A percentile compares a stretch with the other conserved stretches of the same genome.
Evolutionary conservation across 1,140 invertebrate species (phyloP).

Genomic region (Asbolus verrucosus): DNA sequence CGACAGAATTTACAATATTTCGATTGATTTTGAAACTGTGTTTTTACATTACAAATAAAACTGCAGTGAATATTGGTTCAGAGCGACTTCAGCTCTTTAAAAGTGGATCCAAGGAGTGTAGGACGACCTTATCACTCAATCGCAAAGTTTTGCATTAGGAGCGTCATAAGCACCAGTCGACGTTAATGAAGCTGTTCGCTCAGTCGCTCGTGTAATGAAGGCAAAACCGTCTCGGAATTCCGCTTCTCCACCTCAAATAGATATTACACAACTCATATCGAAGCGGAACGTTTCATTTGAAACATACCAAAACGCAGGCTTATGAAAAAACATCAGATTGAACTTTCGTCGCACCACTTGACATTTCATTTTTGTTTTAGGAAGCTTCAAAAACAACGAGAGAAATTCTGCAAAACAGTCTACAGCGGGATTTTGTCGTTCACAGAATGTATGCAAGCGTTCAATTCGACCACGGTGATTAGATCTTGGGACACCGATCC

Average conservation of each 20-base stretch:
- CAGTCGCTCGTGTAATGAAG: conserved; percentile 33
- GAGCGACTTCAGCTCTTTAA: too few species aligned
- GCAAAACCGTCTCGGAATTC: conserved; percentile 32
- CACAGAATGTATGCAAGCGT: conserved; percentile 71
- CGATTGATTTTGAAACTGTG: too few species aligned
- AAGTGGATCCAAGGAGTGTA: too few species aligned
- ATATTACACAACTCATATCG: conserved; percentile 31
- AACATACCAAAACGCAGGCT: background rate
- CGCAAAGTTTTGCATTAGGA: conserved; percentile 19
- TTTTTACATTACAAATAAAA: too few species aligned
- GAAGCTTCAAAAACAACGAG: conserved; percentile 74
- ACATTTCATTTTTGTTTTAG: conserved; percentile 65
- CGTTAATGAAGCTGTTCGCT: conserved; percentile 33
- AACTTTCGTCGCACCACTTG: background rate
- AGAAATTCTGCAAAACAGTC: conserved; percentile 75
- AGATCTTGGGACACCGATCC: conserved; percentile 55
- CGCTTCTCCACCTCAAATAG: conserved; percentile 26
- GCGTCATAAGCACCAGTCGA: conserved; percentile 34
- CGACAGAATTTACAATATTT: too few species aligned
- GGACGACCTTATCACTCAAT: background rate
- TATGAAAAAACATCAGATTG: background rate
- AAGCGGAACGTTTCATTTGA: conserved; percentile 21
- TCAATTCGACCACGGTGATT: conserved; percentile 63
- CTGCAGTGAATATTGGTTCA: too few species aligned
- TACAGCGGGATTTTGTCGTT: conserved; percentile 72